A percentile compares a stretch with the other conserved stretches of the same genome.
Evolutionary conservation across 2,113 vertebrate species (phyloP).

Genomic region (Podocnemis expansa): DNA sequence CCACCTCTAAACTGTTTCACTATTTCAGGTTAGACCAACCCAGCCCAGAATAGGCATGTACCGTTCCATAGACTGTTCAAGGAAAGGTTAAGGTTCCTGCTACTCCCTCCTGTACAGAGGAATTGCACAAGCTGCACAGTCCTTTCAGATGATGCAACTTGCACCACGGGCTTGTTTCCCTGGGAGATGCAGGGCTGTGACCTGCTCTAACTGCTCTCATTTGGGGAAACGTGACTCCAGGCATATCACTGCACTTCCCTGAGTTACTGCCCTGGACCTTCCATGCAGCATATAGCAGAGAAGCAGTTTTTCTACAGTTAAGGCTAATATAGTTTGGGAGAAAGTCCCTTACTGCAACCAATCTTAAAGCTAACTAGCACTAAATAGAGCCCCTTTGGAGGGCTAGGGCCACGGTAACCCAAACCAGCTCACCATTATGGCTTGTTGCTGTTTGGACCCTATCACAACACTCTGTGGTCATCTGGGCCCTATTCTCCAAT

Average conservation of each 20-base stretch:
- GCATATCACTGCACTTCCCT: background rate
- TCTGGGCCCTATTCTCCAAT: background rate
- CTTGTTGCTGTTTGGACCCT: background rate
- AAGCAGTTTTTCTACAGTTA: background rate
- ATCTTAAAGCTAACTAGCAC: background rate
- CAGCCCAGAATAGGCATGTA: accelerated
- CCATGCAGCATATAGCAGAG: background rate
- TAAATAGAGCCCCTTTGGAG: background rate
- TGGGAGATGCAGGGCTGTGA: background rate
- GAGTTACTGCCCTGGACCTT: background rate
- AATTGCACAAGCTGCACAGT: background rate
- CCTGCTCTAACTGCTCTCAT: background rate
- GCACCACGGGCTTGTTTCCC: background rate
- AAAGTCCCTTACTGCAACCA: background rate
- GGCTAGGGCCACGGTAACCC: no score
- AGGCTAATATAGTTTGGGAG: background rate
- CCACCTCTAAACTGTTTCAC: background rate
- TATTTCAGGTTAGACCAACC: background rate
- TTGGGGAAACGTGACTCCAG: background rate
- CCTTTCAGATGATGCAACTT: background rate
- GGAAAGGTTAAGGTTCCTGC: background rate
- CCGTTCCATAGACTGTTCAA: background rate
- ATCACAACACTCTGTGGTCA: accelerated
- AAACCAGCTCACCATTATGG: background rate
- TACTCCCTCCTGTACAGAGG: background rate